Percentiles rank a stretch among this genome's conserved stretches.
Evolutionary conservation across 2,113 vertebrate species (phyloP).

Genomic region (Ptyas mucosa): DNA sequence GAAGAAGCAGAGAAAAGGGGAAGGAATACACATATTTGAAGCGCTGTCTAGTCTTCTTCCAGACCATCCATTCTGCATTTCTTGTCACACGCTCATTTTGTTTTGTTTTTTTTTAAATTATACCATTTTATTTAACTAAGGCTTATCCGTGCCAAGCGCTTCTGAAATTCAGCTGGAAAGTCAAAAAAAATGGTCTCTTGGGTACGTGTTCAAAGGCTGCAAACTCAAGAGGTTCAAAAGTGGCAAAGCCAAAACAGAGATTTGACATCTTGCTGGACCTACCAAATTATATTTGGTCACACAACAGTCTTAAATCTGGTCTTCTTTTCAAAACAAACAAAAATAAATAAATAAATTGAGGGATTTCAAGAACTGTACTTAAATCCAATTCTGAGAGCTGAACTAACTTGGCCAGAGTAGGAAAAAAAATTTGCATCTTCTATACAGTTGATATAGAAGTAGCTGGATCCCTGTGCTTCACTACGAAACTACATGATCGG

Average conservation of each 20-base stretch:
- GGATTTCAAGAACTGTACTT: not conserved
- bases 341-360: not conserved
- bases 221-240: not conserved
- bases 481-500: too few species aligned
- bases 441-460: not conserved
- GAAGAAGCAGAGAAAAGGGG: not conserved
- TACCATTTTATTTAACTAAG: not conserved
- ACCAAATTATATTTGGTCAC: not conserved
- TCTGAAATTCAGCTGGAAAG: not conserved
- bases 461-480: too few species aligned
- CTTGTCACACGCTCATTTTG: not conserved
- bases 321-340: not conserved
- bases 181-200: not conserved
- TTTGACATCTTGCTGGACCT: not conserved
- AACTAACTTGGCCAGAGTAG: not conserved
- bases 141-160: not conserved
- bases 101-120: not conserved
- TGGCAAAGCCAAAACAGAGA: too few species aligned
- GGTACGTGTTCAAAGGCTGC: not conserved
- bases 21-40: too few species aligned
- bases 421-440: not conserved
- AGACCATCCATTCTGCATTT: not conserved
- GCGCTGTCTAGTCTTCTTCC: not conserved
- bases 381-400: not conserved
- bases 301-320: not conserved